Conservation (phyloP, 2,113 vertebrate genomes). For the Gnathonemus longibarbis region DNA sequence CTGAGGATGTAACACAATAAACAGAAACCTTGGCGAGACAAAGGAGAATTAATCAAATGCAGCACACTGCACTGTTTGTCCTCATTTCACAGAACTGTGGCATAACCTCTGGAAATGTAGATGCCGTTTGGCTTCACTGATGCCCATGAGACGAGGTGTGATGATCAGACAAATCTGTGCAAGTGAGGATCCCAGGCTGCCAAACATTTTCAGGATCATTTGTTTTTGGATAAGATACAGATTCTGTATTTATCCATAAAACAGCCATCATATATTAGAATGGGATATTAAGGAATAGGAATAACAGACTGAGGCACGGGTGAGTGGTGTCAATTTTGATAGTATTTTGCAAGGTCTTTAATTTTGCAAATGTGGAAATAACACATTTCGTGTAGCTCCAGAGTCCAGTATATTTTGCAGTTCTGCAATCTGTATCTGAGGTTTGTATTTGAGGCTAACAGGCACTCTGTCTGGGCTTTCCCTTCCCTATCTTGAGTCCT, state of each 20-base stretch:
- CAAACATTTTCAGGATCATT: background rate
- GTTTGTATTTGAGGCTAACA: background rate
- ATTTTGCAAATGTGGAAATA: background rate
- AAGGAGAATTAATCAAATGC: background rate
- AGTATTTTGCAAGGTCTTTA: background rate
- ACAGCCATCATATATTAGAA: background rate
- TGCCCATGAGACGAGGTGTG: background rate
- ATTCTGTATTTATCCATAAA: background rate
- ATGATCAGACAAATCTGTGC: background rate
- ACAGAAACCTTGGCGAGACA: background rate
- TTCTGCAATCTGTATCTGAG: background rate
- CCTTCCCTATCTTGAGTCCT: background rate
- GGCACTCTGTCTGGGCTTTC: background rate
- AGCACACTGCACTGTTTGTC: background rate
- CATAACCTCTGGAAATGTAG: background rate
- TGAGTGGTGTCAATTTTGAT: background rate
- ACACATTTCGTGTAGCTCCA: background rate
- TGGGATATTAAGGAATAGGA: background rate
- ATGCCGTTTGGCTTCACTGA: background rate
- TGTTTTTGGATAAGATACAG: background rate
- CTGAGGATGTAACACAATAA: background rate
- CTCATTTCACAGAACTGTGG: background rate
- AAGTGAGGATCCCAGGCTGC: background rate
- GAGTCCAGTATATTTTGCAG: background rate
- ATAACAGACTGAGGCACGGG: background rate